A percentile compares a stretch with the other conserved stretches of the same genome.
Evolutionary conservation across 2,888 invertebrate genomes (phyloP).

Genomic region (Plebejus melissa): DNA sequence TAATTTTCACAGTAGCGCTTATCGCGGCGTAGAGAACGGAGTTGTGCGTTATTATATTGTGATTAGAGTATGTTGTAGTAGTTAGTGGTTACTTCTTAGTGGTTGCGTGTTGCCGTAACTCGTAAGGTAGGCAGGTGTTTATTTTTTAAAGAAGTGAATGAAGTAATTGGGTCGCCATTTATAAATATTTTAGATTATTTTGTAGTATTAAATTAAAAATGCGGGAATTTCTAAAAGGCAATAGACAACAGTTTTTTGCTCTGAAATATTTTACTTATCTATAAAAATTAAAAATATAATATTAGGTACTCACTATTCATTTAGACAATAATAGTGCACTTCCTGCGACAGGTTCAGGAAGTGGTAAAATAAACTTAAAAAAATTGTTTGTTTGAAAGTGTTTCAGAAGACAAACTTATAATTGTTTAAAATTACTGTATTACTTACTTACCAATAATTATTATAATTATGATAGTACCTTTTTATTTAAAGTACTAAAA

Average conservation of each 20-base stretch:
- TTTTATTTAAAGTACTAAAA: no score
- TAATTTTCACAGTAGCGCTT: neutral
- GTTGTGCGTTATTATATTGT: neutral
- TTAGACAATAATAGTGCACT: no score
- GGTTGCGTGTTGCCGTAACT: neutral
- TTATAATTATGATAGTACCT: no score
- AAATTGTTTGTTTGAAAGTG: no score
- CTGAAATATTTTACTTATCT: neutral
- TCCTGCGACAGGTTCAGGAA: neutral
- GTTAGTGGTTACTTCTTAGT: neutral
- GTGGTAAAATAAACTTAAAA: neutral
- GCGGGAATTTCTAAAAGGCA: neutral
- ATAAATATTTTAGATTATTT: no score
- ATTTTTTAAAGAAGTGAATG: neutral
- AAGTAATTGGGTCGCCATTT: neutral
- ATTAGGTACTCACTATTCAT: neutral
- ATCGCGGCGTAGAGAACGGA: neutral
- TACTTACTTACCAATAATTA: no score
- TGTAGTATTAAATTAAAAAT: no score
- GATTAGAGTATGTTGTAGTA: neutral
- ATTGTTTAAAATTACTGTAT: no score
- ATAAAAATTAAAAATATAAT: neutral
- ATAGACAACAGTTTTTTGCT: neutral
- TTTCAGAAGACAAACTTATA: no score
- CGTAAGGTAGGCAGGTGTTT: neutral